Evolutionary conservation across 2,113 vertebrate species (phyloP), one percentile per base, ranked within the genome.

Genomic region (Epinephelus cyanopodus): DNA sequence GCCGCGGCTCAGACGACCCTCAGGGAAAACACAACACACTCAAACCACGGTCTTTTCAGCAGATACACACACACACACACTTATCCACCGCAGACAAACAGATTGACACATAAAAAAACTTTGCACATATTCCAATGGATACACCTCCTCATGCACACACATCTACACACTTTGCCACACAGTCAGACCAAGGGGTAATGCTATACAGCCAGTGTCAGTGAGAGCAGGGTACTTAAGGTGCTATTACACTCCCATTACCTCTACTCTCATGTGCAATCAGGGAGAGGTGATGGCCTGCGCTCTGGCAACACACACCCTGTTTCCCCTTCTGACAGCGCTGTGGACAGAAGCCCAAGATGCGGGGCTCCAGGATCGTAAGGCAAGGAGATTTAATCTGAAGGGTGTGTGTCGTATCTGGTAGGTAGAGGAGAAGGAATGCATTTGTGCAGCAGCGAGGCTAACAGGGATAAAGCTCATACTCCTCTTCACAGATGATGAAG

Each of bases 281-380:
- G 53, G 89, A 89, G 94, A 94, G 93, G 92, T 94, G 94, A 95
- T 96, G 93, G 91, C 96, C 97, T 95, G 95, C 94, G 74, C 96
- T 96, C 96, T 95, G 95, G 96, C 95, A 94, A 95, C 77, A 91
- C 94, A 95, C 96, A 89, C 77, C 90, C 87, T 75, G 89, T 88
- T 92, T 86, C 87, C 86, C 82, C 96, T 95, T 94, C 96, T 97
- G 97, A 97, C 97, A 97, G 96, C 95, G 91, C 94, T 94, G 81
- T 68, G 85, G 91, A 89, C 89, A 88, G 86, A 73, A 85, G 90
- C 86, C 81, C 27, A 29, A 80, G 84, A 85, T 83, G 17, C 29
- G 37, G n/a, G 54, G 82, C 79, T 91, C 67, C 58, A 39, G 77
- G 76, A 83, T 74, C 45, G 61, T 78, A 70, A 72, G 73, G 75